phyloP scores from a whole-genome alignment of 2,113 vertebrate genomes.

The Arvicanthis niloticus region DNA sequence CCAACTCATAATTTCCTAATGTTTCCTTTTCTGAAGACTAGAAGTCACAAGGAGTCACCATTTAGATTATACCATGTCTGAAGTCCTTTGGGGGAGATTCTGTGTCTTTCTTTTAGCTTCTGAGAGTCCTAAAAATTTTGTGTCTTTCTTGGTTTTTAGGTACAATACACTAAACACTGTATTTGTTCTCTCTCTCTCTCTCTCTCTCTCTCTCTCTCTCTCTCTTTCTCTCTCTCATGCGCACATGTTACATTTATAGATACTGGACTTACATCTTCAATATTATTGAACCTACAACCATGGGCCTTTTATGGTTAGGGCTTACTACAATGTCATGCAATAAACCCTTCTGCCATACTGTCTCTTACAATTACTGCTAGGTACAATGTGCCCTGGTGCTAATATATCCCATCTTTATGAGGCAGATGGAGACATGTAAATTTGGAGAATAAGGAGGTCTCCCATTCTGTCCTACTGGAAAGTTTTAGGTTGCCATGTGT shows the following conservation, averaged over 20 bases:
- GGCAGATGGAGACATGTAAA: not conserved
- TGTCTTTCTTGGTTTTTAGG: not conserved
- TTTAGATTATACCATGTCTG: not conserved
- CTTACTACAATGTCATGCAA: rapidly evolving
- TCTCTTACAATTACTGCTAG: not conserved
- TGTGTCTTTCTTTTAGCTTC: not conserved
- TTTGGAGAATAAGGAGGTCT: not conserved
- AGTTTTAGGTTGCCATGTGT: not conserved
- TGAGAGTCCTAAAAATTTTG: not conserved
- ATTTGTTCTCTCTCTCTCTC: not conserved
- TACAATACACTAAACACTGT: not conserved
- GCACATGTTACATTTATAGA: not conserved
- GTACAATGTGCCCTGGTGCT: rapidly evolving
- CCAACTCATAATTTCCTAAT: not conserved
- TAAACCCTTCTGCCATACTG: not conserved
- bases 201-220: not conserved
- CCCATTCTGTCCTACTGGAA: not conserved
- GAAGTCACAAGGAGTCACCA: not conserved
- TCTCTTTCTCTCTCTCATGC: not conserved
- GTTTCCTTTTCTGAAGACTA: not conserved
- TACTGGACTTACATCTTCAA: not conserved
- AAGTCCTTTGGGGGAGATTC: not conserved
- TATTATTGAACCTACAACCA: not conserved
- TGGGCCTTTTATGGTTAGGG: not conserved
- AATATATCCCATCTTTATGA: too few relatives aligned